Evolutionary conservation across 2,888 invertebrate species (phyloP), one percentile per base, ranked within the genome.

Genomic region (Andrena bucephala): DNA sequence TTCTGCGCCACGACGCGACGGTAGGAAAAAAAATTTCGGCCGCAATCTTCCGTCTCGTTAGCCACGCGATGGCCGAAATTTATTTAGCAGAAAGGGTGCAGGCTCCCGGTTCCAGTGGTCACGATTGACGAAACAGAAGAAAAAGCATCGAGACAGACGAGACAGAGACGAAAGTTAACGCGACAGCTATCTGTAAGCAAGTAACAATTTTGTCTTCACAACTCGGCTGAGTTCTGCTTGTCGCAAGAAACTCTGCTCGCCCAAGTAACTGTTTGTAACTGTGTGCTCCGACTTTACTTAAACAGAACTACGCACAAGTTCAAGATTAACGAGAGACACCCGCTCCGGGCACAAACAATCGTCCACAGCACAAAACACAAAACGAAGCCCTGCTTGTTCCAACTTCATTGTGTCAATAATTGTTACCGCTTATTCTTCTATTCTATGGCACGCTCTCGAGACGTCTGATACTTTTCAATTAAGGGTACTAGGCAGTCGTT

Each of bases 41-140:
- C 71, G 81, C 67, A 50, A 81, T 81, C 66, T 67, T 81, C 81
- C 81, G 72, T 57, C 62, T 81, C 71, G 71, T 81, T 81, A 54
- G 67, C 33, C 71, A 10, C 33, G 48, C 33, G 48, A 67, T 54
- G 33, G 27, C 29, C 31, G n/a, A 50, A 72, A 71, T 81, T 67
- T 81, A 81, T 81, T 81, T 81, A 62, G 48, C 71, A 29, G 71
- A 57, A 80, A 57, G 20, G 3, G 8, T 54, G 20, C 36, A 7
- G 13, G 8, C 31, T 29, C 20, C 2, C 5, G 24, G 20, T n/a
- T 33, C 31, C 20, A 16, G 10, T n/a, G 42, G 48, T 16, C 57
- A 57, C 65, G 62, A 77, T 65, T 36, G 50, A 1, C 20, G 33
- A 3, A 62, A 42, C 16, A 33, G 29, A 42, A 5, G 16, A 42